Percentiles rank a stretch among this genome's conserved stretches.
phyloP scores from a whole-genome alignment of 2,797 vertebrate species.

The Cacajao melanocephalus region DNA sequence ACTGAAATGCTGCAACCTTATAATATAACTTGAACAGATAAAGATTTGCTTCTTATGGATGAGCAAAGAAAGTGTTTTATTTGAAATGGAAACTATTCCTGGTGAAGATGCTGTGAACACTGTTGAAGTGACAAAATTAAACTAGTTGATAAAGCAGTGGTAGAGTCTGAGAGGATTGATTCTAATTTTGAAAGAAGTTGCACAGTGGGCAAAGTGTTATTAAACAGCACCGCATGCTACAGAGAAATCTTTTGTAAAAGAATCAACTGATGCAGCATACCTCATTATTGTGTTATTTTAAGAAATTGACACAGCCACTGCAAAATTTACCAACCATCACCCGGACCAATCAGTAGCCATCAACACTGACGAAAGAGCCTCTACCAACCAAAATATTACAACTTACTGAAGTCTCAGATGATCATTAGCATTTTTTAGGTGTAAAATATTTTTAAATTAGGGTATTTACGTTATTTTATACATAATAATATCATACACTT shows the following conservation, averaged over 20 bases:
- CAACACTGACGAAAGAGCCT: not conserved
- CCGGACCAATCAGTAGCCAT: not conserved
- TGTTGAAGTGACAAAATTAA: not conserved
- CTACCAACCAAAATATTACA: not conserved
- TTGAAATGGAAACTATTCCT: not conserved
- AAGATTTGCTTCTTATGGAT: not conserved
- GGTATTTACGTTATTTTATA: not conserved
- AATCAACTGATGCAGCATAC: not conserved
- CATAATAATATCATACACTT: not conserved
- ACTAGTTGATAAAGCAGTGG: not conserved
- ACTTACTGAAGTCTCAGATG: not conserved
- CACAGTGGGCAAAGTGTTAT: not conserved
- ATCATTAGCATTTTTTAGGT: not conserved
- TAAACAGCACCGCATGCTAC: not conserved
- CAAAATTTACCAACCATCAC: not conserved
- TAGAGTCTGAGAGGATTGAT: not conserved
- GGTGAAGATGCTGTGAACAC: not conserved
- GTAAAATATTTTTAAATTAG: not conserved
- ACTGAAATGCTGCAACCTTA: not conserved
- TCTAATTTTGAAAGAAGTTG: not conserved
- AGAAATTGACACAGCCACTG: not conserved
- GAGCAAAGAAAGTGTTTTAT: not conserved
- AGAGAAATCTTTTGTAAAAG: not conserved
- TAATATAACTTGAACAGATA: not conserved
- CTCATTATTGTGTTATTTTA: not conserved